Base-by-base conservation (phyloP, 2,888 invertebrate species). In the Opisthograptis luteolata region DNA sequence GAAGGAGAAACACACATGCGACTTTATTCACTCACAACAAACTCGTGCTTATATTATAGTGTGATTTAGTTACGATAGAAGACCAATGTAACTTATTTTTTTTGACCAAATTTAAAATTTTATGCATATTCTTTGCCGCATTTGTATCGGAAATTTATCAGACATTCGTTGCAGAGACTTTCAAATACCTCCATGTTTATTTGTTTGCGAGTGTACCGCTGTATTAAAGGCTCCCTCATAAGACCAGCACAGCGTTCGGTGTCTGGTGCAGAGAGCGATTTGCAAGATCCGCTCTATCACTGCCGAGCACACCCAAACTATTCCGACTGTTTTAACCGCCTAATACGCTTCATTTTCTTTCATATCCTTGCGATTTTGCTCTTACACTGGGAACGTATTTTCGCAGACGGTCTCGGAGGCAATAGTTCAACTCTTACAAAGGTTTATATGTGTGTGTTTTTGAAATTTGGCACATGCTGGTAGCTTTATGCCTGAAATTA, bases 221-320 rank as follows among this genome's bases (percentile, higher is more conserved):
- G 24, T 31, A 54, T 41, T 34, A 10, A 44, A 62, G 55, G 67
- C 63, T 51, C 39, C 22, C 40, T 46, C 30, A 6, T 52, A 45
- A 58, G 61, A 62, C 41, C 57, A 56, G 47, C 45, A 24, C 60
- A 66, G 74, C 65, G 66, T 69, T 66, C 60, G 66, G 66, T 59
- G 68, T 67, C 57, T 50, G 68, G 68, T 67, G 68, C 68, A 70
- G 65, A 62, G 64, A 63, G 52, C 80, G 80, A 86, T 85, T 84
- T 83, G 82, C 82, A 81, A 83, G 82, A 83, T 83, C 82, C 77
- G 70, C 78, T 83, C 79, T 85, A 84, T 84, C 84, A 76, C 76
- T 68, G 60, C 64, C 68, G 63, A 74, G 73, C 80, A 82, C 77
- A 66, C 76, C 60, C 66, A 58, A 71, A 76, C 76, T 66, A 73